These are phyloP conservation scores for Cavia aperea DNA, from an alignment of 2,113 vertebrate species.

Conservation along the genomic window DNA sequence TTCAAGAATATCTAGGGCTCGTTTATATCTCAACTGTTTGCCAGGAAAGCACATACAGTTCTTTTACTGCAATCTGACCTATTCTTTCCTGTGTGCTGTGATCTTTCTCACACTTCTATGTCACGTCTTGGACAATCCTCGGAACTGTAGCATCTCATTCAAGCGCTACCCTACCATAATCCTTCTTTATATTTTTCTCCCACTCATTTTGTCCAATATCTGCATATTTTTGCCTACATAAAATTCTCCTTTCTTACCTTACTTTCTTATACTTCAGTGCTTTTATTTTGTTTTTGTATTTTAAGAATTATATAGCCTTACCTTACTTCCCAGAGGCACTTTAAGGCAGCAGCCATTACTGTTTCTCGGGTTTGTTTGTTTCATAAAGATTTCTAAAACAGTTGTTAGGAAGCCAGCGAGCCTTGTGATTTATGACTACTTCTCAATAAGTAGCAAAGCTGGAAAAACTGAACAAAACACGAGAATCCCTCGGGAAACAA, in stretches of 20 bases:
- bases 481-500: slow-evolving; percentile 29
- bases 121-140: not conserved
- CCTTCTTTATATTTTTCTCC: not conserved
- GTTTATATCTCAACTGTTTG: not conserved
- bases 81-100: not conserved
- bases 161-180: too few relatives aligned
- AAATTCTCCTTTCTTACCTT: slow-evolving; percentile 7
- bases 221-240: not conserved
- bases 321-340: not conserved
- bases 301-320: slow-evolving; percentile 26
- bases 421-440: slow-evolving; percentile 52
- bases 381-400: slow-evolving; percentile 45
- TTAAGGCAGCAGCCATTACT: slow-evolving; percentile 10
- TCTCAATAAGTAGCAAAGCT: slow-evolving; percentile 47
- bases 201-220: not conserved
- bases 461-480: slow-evolving; percentile 40
- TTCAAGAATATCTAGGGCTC: not conserved
- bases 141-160: not conserved
- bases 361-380: slow-evolving; percentile 46
- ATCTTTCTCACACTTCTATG: not conserved
- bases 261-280: not conserved
- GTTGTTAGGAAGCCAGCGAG: slow-evolving; percentile 40
- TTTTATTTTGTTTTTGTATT: not conserved
- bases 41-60: not conserved
- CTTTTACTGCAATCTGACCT: not conserved